phyloP scores from a whole-genome alignment of 2,113 vertebrate species.

The Arizona elegans region DNA sequence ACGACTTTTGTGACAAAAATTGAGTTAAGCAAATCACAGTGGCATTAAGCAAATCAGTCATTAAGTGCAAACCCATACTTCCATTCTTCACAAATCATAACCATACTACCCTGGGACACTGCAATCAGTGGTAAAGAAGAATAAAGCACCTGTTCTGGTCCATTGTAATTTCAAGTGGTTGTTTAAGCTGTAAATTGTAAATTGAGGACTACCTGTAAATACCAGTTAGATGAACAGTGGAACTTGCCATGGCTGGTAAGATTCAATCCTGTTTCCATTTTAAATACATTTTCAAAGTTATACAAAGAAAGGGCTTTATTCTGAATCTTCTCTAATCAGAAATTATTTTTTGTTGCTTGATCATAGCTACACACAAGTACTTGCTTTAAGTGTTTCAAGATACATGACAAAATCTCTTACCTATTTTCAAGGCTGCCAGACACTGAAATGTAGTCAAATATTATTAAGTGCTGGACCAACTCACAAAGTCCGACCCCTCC shows the following conservation, averaged over 20 bases:
- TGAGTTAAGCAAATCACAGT: not conserved
- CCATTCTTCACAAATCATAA: not conserved
- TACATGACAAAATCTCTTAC: constrained; percentile 41
- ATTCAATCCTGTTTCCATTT: not conserved
- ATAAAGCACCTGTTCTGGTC: not conserved
- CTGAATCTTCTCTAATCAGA: not conserved
- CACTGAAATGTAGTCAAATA: constrained; percentile 77
- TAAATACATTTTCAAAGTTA: not conserved
- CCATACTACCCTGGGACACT: not conserved
- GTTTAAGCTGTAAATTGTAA: not conserved
- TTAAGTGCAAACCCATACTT: not conserved
- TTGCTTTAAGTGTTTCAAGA: not conserved
- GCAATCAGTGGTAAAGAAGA: not conserved
- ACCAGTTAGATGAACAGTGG: not conserved
- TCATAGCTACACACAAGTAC: not conserved
- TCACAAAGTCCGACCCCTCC: constrained; percentile 83
- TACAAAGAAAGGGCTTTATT: not conserved
- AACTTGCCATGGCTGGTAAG: not conserved
- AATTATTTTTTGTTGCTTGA: not conserved
- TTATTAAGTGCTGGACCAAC: constrained; percentile 77
- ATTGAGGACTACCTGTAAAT: not conserved
- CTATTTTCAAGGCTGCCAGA: constrained; percentile 71
- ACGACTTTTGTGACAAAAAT: not conserved
- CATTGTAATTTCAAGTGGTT: not conserved
- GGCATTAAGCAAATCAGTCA: not conserved